A percentile compares a stretch with the other conserved stretches of the same genome.
phyloP scores from a whole-genome alignment of 2,113 vertebrate species.

The Xiphophorus maculatus region DNA sequence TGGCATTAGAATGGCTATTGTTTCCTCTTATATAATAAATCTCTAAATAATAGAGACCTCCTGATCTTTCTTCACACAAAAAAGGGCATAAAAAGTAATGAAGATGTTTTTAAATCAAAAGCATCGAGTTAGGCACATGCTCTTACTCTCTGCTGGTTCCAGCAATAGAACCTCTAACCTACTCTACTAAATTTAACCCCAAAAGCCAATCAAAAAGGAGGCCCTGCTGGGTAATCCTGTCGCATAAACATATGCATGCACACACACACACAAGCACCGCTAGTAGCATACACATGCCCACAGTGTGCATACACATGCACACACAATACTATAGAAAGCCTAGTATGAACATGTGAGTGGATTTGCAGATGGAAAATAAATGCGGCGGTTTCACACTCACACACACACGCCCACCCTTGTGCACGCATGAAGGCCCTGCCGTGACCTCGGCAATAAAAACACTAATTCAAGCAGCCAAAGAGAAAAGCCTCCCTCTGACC shows the following conservation, averaged over 20 bases:
- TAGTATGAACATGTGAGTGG: constrained; percentile 39
- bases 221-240: constrained; percentile 48
- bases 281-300: background rate
- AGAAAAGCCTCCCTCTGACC: constrained; percentile 54
- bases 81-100: background rate
- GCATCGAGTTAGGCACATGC: too few relatives aligned
- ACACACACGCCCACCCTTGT: constrained; percentile 6
- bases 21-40: constrained; percentile 32
- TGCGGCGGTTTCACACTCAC: constrained; percentile 4
- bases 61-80: background rate
- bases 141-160: background rate
- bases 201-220: constrained; percentile 68
- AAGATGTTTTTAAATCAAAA: background rate
- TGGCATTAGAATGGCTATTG: constrained; percentile 40
- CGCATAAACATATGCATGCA: constrained; percentile 9
- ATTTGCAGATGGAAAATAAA: constrained; percentile 50
- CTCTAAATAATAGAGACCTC: constrained; percentile 16
- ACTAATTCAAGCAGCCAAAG: constrained; percentile 49
- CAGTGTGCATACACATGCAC: background rate
- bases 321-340: constrained; percentile 1
- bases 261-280: background rate
- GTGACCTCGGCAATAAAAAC: constrained; percentile 58
- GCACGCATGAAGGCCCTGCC: constrained; percentile 22
- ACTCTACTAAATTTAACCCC: constrained; percentile 64
- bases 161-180: constrained; percentile 43